A percentile compares a stretch with the other conserved stretches of the same genome.
These are phyloP conservation scores for Zygothrica quintamaculata DNA, from an alignment of 2,888 invertebrate genomes.

Conservation along the genomic window DNA sequence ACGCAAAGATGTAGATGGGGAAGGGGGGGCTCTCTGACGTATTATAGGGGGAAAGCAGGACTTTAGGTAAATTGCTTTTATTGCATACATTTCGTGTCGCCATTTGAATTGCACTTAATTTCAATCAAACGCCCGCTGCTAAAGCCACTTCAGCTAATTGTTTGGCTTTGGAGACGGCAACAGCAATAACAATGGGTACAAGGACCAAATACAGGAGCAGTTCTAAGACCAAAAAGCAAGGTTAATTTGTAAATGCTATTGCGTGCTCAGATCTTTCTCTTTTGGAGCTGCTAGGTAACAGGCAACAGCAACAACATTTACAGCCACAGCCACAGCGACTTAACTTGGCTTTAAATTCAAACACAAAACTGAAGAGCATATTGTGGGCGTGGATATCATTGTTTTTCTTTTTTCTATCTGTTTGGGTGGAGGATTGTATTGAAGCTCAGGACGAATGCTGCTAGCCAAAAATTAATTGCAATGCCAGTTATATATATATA, in stretches of 20 bases:
- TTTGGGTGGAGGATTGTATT: slow-evolving; percentile 3
- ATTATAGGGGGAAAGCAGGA: slow-evolving; percentile 26
- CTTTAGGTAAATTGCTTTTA: slow-evolving; percentile 76
- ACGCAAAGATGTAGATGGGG: not conserved
- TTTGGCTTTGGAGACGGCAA: slow-evolving; percentile 58
- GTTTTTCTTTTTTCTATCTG: too few relatives aligned
- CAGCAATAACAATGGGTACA: slow-evolving; percentile 1
- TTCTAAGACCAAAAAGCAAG: slow-evolving; percentile 18
- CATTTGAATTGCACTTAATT: slow-evolving; percentile 78
- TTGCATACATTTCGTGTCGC: slow-evolving; percentile 75
- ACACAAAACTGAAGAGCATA: slow-evolving; percentile 52
- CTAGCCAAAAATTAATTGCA: slow-evolving; percentile 68
- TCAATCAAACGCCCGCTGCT: slow-evolving; percentile 77
- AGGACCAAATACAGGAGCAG: not conserved
- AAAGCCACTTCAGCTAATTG: slow-evolving; percentile 76
- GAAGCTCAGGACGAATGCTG: not conserved
- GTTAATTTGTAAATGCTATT: slow-evolving; percentile 69
- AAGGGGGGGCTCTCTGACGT: not conserved
- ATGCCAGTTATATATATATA: slow-evolving; percentile 43
- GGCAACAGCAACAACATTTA: slow-evolving; percentile 38
- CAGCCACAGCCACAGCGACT: slow-evolving; percentile 50
- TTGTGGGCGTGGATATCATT: not conserved
- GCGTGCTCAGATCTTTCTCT: slow-evolving; percentile 13
- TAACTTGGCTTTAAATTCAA: slow-evolving; percentile 73
- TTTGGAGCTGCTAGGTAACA: slow-evolving; percentile 72